Evolutionary conservation across 1,140 invertebrate species (phyloP).

Genomic region (Solenopsis fugax): DNA sequence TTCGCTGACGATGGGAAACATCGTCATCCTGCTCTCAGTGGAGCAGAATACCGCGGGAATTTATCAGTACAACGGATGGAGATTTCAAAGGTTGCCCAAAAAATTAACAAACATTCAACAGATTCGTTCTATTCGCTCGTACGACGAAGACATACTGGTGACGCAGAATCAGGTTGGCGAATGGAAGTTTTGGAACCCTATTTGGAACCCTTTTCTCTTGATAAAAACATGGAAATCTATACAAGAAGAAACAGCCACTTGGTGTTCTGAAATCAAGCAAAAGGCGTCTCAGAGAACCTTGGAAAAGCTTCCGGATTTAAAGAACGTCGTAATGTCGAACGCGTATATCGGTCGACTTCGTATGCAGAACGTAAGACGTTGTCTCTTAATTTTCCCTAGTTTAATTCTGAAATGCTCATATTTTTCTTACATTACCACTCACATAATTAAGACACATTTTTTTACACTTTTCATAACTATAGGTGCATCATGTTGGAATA

Average conservation of each 20-base stretch:
- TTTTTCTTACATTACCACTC: too few relatives aligned
- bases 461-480: too few relatives aligned
- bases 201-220: slow-evolving; percentile 47
- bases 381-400: not conserved
- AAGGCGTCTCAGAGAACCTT: slow-evolving; percentile 39
- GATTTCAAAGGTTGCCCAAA: slow-evolving; percentile 77
- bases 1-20: slow-evolving; percentile 50
- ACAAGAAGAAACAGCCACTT: slow-evolving; percentile 70
- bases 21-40: slow-evolving; percentile 64
- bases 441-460: too few relatives aligned
- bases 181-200: slow-evolving; percentile 68
- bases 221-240: slow-evolving; percentile 66
- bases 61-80: slow-evolving; percentile 86
- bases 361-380: slow-evolving; percentile 64
- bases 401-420: not conserved
- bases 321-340: slow-evolving; percentile 64
- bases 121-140: slow-evolving; percentile 10
- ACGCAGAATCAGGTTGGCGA: slow-evolving; percentile 12
- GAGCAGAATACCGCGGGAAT: slow-evolving; percentile 59
- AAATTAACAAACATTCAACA: slow-evolving; percentile 53
- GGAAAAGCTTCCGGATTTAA: slow-evolving; percentile 25
- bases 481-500: too few relatives aligned
- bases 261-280: slow-evolving; percentile 70
- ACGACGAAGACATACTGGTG: slow-evolving; percentile 41
- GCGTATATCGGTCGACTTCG: slow-evolving; percentile 64